Conservation (phyloP, 2,888 invertebrate genomes). For the Spialia ferax region DNA sequence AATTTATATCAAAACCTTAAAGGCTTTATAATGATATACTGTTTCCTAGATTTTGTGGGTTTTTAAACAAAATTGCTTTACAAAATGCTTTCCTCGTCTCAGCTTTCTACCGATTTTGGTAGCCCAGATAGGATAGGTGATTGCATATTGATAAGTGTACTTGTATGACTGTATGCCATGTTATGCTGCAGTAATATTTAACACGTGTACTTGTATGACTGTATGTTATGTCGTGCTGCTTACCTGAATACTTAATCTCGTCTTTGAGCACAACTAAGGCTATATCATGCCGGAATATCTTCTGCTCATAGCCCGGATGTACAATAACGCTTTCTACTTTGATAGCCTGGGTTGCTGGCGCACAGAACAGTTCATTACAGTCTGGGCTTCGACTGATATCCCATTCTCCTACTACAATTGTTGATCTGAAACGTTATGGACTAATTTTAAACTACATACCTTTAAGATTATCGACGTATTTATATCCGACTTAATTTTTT, state of each 20-base stretch:
- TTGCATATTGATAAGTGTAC: no score
- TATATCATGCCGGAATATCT: conserved; percentile 90
- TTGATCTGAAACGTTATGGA: conserved; percentile 81
- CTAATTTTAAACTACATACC: background rate
- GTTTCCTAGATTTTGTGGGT: no score
- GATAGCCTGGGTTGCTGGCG: conserved; percentile 89
- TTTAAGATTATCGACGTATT: background rate
- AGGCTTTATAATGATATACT: no score
- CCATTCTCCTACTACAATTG: conserved; percentile 92
- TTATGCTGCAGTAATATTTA: no score
- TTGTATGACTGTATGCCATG: no score
- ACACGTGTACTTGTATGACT: no score
- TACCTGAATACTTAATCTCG: conserved; percentile 85
- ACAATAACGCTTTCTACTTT: conserved; percentile 92
- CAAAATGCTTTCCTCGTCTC: no score
- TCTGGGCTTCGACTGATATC: conserved; percentile 91
- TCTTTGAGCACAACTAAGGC: conserved; percentile 91
- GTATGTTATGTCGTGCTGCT: background rate
- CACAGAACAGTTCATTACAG: conserved; percentile 92
- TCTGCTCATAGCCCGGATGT: conserved; percentile 91
- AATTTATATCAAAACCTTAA: no score
- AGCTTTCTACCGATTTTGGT: no score
- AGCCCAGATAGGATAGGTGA: no score
- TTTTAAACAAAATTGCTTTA: no score
- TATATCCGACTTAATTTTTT: no score